Evolutionary conservation across 2,888 invertebrate genomes (phyloP).

Genomic region (Campopleginae sp.): DNA sequence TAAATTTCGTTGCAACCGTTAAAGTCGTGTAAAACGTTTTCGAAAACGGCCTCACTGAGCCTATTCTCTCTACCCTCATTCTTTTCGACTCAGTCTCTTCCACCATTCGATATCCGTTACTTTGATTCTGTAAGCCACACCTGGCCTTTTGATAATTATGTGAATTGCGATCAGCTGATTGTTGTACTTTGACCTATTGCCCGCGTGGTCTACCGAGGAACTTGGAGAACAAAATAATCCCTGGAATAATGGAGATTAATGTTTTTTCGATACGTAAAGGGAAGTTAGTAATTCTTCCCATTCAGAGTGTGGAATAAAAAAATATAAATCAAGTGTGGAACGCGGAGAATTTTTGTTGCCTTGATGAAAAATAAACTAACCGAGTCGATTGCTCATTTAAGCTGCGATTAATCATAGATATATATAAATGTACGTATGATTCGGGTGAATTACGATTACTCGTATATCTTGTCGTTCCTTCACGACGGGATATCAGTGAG

Average conservation of each 20-base stretch:
- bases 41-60: conserved; percentile 70
- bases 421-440: conserved; percentile 61
- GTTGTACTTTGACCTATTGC: neutral
- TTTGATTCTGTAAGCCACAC: neutral
- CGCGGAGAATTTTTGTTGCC: neutral
- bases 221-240: neutral
- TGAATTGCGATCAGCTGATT: neutral
- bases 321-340: neutral
- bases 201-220: neutral
- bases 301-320: neutral
- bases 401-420: conserved; percentile 63
- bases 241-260: neutral
- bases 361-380: conserved; percentile 22
- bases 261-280: neutral
- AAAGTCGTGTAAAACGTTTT: conserved; percentile 80
- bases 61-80: conserved; percentile 53
- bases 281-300: neutral
- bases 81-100: conserved; percentile 4
- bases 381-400: conserved; percentile 59
- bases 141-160: conserved; percentile 9
- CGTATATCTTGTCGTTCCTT: conserved; percentile 66
- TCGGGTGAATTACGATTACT: conserved; percentile 71
- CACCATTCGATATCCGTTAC: neutral
- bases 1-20: conserved; percentile 78
- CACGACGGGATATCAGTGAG: conserved; percentile 58